Percentiles rank a stretch among this genome's conserved stretches.
phyloP scores from a whole-genome alignment of 2,797 vertebrate species.

The Tenualosa ilisha region DNA sequence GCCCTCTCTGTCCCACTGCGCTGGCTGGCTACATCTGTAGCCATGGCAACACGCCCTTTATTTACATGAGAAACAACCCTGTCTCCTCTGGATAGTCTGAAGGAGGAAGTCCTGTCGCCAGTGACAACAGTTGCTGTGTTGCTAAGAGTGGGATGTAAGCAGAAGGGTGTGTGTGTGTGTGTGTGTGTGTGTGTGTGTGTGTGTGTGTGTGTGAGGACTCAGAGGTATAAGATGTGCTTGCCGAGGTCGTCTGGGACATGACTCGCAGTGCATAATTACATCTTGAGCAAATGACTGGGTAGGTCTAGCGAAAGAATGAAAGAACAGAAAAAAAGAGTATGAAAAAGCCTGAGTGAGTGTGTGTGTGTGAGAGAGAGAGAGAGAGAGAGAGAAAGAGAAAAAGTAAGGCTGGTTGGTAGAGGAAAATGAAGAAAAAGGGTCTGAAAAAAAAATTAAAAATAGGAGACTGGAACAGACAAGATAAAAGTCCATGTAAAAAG shows the following conservation, averaged over 20 bases:
- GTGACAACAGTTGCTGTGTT: slow-evolving; percentile 62
- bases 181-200: neutral
- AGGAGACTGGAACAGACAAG: neutral
- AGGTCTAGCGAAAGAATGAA: neutral
- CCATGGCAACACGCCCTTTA: neutral
- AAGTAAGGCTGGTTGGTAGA: neutral
- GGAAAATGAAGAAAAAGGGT: neutral
- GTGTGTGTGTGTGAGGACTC: neutral
- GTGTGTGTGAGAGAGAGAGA: neutral
- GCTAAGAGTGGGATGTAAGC: slow-evolving; percentile 53
- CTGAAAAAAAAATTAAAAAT: neutral
- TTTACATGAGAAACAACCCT: slow-evolving; percentile 6
- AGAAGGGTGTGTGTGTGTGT: neutral
- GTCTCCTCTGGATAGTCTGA: slow-evolving; percentile 19
- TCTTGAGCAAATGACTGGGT: neutral
- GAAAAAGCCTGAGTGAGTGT: neutral
- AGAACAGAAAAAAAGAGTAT: neutral
- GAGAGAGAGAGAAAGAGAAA: too few relatives aligned
- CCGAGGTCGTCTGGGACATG: neutral
- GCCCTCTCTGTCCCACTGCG: neutral
- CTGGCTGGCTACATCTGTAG: neutral
- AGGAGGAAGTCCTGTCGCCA: slow-evolving; percentile 39
- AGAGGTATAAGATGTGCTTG: neutral
- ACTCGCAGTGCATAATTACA: slow-evolving; percentile 6
- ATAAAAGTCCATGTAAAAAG: neutral